Evolutionary conservation across 2,888 invertebrate genomes (phyloP).

Genomic region (Mesorhabditis spiculigera): DNA sequence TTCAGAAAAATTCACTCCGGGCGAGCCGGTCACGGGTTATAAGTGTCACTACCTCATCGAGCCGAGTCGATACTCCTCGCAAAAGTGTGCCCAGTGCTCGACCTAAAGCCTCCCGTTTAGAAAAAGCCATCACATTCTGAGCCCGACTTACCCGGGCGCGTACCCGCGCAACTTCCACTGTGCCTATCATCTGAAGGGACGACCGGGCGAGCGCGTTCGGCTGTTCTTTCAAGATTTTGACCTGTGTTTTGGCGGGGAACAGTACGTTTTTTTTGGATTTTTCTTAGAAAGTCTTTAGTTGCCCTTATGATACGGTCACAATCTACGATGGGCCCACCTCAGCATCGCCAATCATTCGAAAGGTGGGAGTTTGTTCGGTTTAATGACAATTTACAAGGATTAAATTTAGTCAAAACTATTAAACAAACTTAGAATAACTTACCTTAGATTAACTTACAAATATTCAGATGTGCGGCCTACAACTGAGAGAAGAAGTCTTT

Average conservation of each 20-base stretch:
- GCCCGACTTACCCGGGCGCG: constrained; percentile 97
- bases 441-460: background rate
- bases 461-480: constrained; percentile 52
- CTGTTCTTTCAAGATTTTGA: constrained; percentile 96
- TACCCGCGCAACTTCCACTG: constrained; percentile 71
- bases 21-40: constrained; percentile 31
- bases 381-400: background rate
- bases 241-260: constrained; percentile 94
- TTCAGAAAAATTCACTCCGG: constrained; percentile 48
- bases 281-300: constrained; percentile 68
- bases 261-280: constrained; percentile 71
- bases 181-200: constrained; percentile 77
- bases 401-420: background rate
- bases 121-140: background rate
- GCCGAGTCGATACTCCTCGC: constrained; percentile 17
- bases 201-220: constrained; percentile 82
- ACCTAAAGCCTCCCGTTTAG: background rate
- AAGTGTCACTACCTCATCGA: constrained; percentile 50
- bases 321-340: constrained; percentile 90
- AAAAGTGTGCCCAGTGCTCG: constrained; percentile 17
- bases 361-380: constrained; percentile 14
- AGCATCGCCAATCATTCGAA: constrained; percentile 69
- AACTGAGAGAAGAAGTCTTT: constrained; percentile 53
- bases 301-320: constrained; percentile 96
- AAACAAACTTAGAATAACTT: background rate